Evolutionary conservation across 2,888 invertebrate genomes (phyloP).

Genomic region (Anorthoa munda): DNA sequence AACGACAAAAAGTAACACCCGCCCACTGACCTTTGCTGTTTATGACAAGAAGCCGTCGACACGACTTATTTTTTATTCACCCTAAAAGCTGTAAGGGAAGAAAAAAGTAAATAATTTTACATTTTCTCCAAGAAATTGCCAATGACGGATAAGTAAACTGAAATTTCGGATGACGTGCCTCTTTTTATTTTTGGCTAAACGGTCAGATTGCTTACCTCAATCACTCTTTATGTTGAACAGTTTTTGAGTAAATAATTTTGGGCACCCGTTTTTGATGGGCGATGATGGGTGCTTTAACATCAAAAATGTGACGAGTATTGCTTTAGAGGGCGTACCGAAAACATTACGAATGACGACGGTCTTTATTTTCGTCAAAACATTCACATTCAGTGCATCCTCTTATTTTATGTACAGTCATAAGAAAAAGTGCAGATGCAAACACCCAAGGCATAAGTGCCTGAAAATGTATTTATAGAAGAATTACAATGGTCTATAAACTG

Average conservation of each 20-base stretch:
- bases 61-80: constrained; percentile 35
- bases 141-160: constrained; percentile 29
- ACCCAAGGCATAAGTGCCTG: no score
- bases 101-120: constrained; percentile 34
- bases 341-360: background rate
- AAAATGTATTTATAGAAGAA: no score
- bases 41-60: constrained; percentile 19
- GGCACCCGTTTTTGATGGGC: constrained; percentile 14
- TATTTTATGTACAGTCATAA: no score
- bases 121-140: constrained; percentile 46
- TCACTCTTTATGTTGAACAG: constrained; percentile 36
- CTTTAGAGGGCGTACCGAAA: no score
- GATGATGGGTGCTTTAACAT: background rate
- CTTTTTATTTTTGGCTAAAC: constrained; percentile 33
- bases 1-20: background rate
- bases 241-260: constrained; percentile 20
- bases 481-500: no score
- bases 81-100: constrained; percentile 13
- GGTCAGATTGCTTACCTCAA: constrained; percentile 28
- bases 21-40: constrained; percentile 14
- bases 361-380: background rate
- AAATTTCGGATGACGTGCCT: constrained; percentile 28
- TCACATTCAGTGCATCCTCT: background rate
- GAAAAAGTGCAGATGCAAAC: no score
- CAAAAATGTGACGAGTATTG: background rate